Conservation (phyloP, 2,888 invertebrate species). For the Tuta absoluta region DNA sequence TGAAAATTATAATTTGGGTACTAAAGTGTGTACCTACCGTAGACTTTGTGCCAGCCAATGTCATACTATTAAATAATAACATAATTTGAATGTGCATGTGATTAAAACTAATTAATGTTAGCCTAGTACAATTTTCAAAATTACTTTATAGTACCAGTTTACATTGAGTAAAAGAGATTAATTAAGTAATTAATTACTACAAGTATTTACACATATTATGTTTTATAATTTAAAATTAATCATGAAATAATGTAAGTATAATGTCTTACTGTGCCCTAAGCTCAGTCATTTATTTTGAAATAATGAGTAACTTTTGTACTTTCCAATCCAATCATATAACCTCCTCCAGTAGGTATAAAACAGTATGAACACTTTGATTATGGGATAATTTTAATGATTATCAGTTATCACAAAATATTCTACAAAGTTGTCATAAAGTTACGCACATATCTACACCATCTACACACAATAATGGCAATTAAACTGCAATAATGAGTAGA, state of each 20-base stretch:
- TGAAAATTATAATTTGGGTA: not conserved
- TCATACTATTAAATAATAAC: not conserved
- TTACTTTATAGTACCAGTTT: not conserved
- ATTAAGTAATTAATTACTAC: not conserved
- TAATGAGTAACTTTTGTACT: constrained; percentile 55
- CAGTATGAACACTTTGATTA: too few species aligned
- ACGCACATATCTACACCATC: not conserved
- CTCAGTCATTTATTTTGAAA: constrained; percentile 50
- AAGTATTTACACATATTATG: not conserved
- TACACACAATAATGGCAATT: constrained; percentile 11
- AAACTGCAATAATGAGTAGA: constrained; percentile 21
- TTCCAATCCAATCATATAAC: constrained; percentile 34
- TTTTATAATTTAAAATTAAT: too few species aligned
- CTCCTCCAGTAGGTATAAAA: too few species aligned
- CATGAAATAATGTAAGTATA: too few species aligned
- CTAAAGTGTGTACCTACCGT: not conserved
- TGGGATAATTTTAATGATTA: constrained; percentile 1
- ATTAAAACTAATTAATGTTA: too few species aligned
- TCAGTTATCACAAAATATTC: constrained; percentile 25
- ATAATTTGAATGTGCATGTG: not conserved
- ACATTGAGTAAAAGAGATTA: not conserved
- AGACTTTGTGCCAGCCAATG: not conserved
- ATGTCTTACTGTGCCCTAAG: constrained; percentile 35
- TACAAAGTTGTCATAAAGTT: constrained; percentile 11
- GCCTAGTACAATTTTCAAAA: not conserved